Base-by-base conservation (phyloP, 2,113 vertebrate genomes). In the Neodontobutis hainanensis region DNA sequence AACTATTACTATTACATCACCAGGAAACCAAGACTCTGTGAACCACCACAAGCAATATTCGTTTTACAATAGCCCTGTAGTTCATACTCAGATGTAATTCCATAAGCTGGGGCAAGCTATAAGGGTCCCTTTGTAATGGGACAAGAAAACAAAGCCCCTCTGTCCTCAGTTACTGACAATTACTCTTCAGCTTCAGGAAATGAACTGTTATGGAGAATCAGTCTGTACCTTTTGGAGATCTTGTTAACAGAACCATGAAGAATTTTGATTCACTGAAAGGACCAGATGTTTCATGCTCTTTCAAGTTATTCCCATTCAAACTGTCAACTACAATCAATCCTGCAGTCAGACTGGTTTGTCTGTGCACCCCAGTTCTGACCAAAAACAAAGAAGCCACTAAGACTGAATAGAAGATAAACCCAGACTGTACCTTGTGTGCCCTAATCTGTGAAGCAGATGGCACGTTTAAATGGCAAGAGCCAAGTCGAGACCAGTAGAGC, bases 381-480 rank as follows among this genome's bases (percentile, higher is more conserved):
- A 83, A 73, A 27, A 85, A 86, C 71, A 85, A 84, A 75, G 70
- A 66, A 12, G 14, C 46, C 61, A 60, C 47, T 47, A 59, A 70
- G 55, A 64, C 66, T 70, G 70, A 51, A 71, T 40, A 19, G n/a
- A 42, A 65, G 15, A 82, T 87, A 61, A 89, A 85, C 80, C 67
- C 53, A 8, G 6, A 15, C 47, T 57, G 72, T 81, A 85, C 78
- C 46, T 70, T 61, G 73, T 56, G 15, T 3, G 48, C 9, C 16
- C 64, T 85, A 86, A 88, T 88, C 82, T 80, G 68, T 77, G 65
- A 48, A 74, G 61, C 84, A 89, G 87, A 90, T 87, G 87, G 87
- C 19, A 47, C 57, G 59, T 72, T 55, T 61, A 59, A 77, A 82
- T 63, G 62, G 72, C 74, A 77, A 52, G 53, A 78, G 51, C 56